Base-by-base conservation (phyloP, 1,140 invertebrate species). In the Episyrphus balteatus region DNA sequence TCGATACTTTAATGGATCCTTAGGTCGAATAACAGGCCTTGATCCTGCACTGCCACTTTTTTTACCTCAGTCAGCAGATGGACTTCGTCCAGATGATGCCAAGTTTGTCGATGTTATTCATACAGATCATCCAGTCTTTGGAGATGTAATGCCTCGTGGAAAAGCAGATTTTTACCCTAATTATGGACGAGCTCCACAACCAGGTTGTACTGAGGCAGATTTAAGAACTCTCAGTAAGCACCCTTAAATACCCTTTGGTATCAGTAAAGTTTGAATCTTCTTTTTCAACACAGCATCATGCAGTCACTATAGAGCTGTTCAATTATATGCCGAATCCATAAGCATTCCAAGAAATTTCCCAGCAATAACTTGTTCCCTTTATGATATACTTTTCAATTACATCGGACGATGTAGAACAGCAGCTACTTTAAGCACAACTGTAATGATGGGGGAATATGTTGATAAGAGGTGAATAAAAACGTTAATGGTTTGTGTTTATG, bases 81-180 rank as follows among this genome's bases (percentile, higher is more conserved):
- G 71, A 6, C 44, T 77, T 36, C 72, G 70, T 48, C 47, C 66
- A 2, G 59, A 53, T 11, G 73, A 73, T 14, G 75, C 73, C 0
- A 58, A 69, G 1, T 77, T 77, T 52, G 75, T 78, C 2, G 75
- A 77, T 51, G 69, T 75, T 3, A 73, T 77, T 44, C 75, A 78
- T 55, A 76, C 75, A 0, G 75, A 77, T 43, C 73, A 68, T 14
- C 75, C 75, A 0, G 69, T 75, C 47, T 73, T 80, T 47, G 80
- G 78, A 0, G 76, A 75, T 42, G 62, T 66, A 15, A 56, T 67
- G 3, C 63, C 75, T 1, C 58, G 74, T 0, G 81, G 79, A 2
- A 73, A 73, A 1, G 72, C 73, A 2, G 81, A 83, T 50, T 76
- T 81, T 50, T 83, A 76, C 70, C 79, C 79, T 1, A 81, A 81